These are phyloP conservation scores for Ypsolopha sequella DNA, from an alignment of 2,888 invertebrate genomes.

Conservation along the genomic window DNA sequence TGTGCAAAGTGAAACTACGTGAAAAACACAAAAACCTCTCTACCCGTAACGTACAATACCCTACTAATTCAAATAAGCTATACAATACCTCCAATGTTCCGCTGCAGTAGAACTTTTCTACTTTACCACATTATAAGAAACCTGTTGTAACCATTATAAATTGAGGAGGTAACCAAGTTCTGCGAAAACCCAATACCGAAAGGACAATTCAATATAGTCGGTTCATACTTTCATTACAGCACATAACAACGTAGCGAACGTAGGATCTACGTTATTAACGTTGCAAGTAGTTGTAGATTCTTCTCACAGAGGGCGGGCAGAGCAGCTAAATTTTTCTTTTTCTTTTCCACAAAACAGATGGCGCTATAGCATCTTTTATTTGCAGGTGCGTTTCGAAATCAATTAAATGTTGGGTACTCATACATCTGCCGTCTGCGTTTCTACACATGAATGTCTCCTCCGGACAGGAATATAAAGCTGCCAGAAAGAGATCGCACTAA, in stretches of 20 bases:
- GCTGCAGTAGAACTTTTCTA: constrained; percentile 14
- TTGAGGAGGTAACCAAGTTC: constrained; percentile 11
- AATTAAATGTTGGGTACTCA: too few species aligned
- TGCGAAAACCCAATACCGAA: neutral
- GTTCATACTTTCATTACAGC: constrained; percentile 1
- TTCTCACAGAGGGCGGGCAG: neutral
- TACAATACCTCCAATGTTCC: neutral
- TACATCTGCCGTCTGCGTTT: too few species aligned
- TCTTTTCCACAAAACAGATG: neutral
- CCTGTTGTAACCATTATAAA: constrained; percentile 21
- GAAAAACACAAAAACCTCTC: constrained; percentile 31
- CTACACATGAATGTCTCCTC: too few species aligned
- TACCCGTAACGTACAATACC: constrained; percentile 27
- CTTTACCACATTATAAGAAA: constrained; percentile 20
- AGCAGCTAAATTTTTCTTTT: neutral
- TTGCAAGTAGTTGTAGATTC: constrained; percentile 9
- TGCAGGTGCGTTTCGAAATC: constrained; percentile 13
- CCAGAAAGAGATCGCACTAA: too few species aligned
- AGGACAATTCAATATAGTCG: constrained; percentile 5
- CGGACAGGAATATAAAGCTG: too few species aligned
- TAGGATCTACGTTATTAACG: constrained; percentile 22
- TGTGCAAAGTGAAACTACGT: constrained; percentile 57
- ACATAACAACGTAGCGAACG: neutral
- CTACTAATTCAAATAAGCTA: constrained; percentile 15
- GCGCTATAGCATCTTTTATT: neutral